Conservation (phyloP, 1,140 invertebrate genomes). For the Heliconius hewitsoni region DNA sequence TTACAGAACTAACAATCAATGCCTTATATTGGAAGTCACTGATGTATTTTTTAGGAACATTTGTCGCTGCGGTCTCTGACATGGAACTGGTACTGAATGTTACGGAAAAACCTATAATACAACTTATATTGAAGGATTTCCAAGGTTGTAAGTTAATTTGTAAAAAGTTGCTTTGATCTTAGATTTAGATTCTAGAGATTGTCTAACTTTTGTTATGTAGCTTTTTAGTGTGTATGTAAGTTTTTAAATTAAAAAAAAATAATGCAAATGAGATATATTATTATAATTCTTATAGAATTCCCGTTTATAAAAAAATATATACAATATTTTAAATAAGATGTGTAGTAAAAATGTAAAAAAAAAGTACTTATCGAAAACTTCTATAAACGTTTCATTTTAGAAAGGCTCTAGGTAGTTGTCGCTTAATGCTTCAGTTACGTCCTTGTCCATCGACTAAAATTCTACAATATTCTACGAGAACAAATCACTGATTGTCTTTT, state of each 20-base stretch:
- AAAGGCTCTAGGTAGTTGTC: neutral
- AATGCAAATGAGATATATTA: too few relatives aligned
- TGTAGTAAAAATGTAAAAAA: neutral
- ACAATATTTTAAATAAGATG: too few relatives aligned
- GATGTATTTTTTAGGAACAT: conserved; percentile 28
- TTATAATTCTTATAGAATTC: too few relatives aligned
- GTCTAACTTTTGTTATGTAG: too few relatives aligned
- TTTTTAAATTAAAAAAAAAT: too few relatives aligned
- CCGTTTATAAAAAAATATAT: too few relatives aligned
- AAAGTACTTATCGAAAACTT: neutral
- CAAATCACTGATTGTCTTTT: conserved; percentile 2
- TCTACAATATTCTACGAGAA: conserved; percentile 9
- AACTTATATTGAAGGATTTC: neutral
- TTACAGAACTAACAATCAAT: conserved; percentile 1
- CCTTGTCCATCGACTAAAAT: conserved; percentile 19
- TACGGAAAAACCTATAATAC: conserved; percentile 25
- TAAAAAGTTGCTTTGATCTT: neutral
- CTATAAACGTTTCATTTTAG: neutral
- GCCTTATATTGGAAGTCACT: neutral
- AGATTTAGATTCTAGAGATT: neutral
- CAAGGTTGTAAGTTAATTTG: conserved; percentile 12
- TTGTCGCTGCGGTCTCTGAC: conserved; percentile 23
- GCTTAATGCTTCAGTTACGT: conserved; percentile 23
- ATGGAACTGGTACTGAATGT: conserved; percentile 32
- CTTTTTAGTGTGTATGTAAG: neutral